Percentiles rank a stretch among this genome's conserved stretches.
Evolutionary conservation across 2,113 vertebrate genomes (phyloP).

Genomic region (Rhadina sibilatrix): DNA sequence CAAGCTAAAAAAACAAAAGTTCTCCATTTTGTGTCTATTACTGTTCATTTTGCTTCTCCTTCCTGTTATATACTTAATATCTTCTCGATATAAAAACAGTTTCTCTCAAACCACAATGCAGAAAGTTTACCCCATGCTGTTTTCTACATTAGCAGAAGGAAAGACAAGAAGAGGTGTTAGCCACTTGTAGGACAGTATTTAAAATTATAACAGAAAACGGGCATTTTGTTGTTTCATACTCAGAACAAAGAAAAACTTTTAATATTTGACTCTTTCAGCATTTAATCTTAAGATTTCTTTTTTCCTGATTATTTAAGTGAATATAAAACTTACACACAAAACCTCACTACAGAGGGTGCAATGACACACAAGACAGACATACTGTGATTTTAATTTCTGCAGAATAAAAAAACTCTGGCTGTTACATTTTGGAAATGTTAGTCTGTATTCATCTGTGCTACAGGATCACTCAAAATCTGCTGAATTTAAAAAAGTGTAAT

Average conservation of each 20-base stretch:
- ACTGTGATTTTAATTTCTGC: background rate
- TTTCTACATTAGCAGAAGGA: background rate
- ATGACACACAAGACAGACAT: background rate
- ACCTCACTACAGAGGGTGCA: background rate
- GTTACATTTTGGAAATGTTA: background rate
- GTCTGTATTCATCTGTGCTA: background rate
- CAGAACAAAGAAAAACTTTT: background rate
- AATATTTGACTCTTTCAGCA: background rate
- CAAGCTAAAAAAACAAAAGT: background rate
- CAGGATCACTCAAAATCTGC: background rate
- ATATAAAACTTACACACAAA: background rate
- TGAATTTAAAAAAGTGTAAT: background rate
- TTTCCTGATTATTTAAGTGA: background rate
- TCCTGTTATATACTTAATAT: background rate
- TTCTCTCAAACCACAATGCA: background rate
- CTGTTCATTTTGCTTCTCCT: background rate
- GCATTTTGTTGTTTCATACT: background rate
- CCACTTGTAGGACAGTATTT: background rate
- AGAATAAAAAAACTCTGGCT: background rate
- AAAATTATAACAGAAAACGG: background rate
- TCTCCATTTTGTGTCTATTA: background rate
- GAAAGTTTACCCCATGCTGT: background rate
- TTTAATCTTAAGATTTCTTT: background rate
- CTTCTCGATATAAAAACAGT: background rate
- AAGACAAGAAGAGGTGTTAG: background rate